Conservation (phyloP, 2,888 invertebrate genomes). For the Orchestes rusci region DNA sequence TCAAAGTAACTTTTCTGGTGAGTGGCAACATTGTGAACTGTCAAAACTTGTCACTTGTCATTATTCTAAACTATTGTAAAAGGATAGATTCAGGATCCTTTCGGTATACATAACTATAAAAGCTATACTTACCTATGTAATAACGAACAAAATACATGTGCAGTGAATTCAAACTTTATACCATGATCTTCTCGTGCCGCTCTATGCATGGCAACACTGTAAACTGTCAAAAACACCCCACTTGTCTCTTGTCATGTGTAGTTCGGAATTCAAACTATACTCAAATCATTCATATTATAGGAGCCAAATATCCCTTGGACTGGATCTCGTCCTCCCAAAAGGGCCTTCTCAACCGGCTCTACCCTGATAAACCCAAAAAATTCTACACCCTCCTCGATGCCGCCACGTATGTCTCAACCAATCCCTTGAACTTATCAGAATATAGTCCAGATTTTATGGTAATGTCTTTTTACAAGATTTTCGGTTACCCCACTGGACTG, state of each 20-base stretch:
- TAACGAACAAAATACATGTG: too few relatives aligned
- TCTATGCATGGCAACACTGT: too few relatives aligned
- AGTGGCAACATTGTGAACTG: background rate
- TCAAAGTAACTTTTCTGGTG: slow-evolving; percentile 81
- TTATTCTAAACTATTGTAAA: background rate
- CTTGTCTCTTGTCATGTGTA: too few relatives aligned
- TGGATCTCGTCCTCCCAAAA: slow-evolving; percentile 59
- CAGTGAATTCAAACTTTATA: too few relatives aligned
- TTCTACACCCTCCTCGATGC: slow-evolving; percentile 83
- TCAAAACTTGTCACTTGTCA: background rate
- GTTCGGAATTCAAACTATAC: too few relatives aligned
- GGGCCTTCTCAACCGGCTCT: slow-evolving; percentile 39
- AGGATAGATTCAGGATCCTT: too few relatives aligned
- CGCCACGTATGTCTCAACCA: slow-evolving; percentile 73
- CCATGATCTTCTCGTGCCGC: too few relatives aligned
- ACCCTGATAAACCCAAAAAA: slow-evolving; percentile 42
- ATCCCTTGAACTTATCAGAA: slow-evolving; percentile 62
- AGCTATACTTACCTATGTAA: too few relatives aligned
- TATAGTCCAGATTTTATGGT: slow-evolving; percentile 82
- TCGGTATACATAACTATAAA: too few relatives aligned
- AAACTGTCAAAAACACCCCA: too few relatives aligned
- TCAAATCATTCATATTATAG: slow-evolving; percentile 41
- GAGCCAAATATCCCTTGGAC: slow-evolving; percentile 76
- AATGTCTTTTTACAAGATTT: slow-evolving; percentile 95
- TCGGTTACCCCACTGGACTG: slow-evolving; percentile 91